A percentile compares a stretch with the other conserved stretches of the same genome.
phyloP scores from a whole-genome alignment of 2,797 vertebrate genomes.

The Leptoclinus maculatus region DNA sequence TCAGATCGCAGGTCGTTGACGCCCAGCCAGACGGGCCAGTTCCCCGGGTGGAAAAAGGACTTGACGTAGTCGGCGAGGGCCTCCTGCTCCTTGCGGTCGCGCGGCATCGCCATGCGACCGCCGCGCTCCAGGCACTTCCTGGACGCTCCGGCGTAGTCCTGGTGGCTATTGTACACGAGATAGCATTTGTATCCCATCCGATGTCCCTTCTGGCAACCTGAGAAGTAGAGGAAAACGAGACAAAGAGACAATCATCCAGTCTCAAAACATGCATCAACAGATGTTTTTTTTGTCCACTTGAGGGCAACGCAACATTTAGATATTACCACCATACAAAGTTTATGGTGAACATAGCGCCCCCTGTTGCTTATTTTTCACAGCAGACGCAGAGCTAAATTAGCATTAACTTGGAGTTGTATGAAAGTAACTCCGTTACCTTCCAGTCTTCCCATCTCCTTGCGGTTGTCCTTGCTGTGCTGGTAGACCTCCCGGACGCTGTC shows the following conservation, averaged over 20 bases:
- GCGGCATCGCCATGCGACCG: conserved; percentile 90
- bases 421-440: conserved; percentile 80
- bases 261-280: neutral
- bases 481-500: conserved; percentile 84
- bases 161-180: conserved; percentile 86
- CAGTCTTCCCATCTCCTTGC: conserved; percentile 88
- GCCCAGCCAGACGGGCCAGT: conserved; percentile 94
- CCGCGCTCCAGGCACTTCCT: conserved; percentile 86
- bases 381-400: neutral
- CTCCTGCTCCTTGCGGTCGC: conserved; percentile 87
- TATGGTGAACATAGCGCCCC: neutral
- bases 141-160: conserved; percentile 85
- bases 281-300: neutral
- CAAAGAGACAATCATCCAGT: neutral
- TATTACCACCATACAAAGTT: neutral
- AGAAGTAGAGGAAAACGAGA: neutral
- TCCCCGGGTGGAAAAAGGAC: conserved; percentile 86
- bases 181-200: conserved; percentile 90
- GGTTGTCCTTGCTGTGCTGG: conserved; percentile 85
- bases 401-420: neutral
- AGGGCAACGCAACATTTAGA: neutral
- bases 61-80: conserved; percentile 86
- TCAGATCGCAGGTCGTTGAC: conserved; percentile 89
- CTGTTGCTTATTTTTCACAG: neutral
- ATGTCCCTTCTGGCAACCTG: conserved; percentile 90